Evolutionary conservation across 2,113 vertebrate genomes (phyloP), one percentile per base, ranked within the genome.

Genomic region (Rhadina sibilatrix): DNA sequence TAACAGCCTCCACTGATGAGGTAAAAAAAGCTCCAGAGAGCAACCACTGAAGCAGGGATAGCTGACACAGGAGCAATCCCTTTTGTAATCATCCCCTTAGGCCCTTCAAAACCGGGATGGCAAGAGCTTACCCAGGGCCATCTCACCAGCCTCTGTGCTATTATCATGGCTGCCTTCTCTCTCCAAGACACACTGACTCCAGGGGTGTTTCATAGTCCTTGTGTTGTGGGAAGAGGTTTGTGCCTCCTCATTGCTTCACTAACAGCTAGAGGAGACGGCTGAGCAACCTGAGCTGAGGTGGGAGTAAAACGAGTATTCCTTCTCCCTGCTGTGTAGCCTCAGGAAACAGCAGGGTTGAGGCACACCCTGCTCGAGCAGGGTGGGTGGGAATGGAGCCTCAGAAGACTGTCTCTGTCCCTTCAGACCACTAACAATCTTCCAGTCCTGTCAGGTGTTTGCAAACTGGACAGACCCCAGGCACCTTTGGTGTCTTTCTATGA

Each of bases 131-230:
- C 12, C 53, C 89, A 78, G 11, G 20, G 72, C 38, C 35, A 38
- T 78, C 72, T 94, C 76, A 44, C 38, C 83, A 93, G 42, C 38
- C 60, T 40, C 68, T 59, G 21, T 8, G 25, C 69, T 95, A 33
- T 64, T 92, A 78, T 87, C 89, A 56, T 15, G 71, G 89, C 91
- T 94, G 80, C 76, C 44, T 95, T 13, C 76, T 89, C 80, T 78
- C 68, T 40, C 60, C 80, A 97, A 95, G 96, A 97, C 96, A 94
- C 69, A 3, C 92, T 20, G 95, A 38, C 95, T 97, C 95, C 95
- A 91, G 92, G 0, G 4, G 91, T 93, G 52, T 94, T 95, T 91
- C 66, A 52, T 71, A 40, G 52, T 71, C 89, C 95, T 94, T 95
- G 86, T 95, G 86, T 95, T 96, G 95, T 96, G 96, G 96, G 72